These are phyloP conservation scores for Caenorhabditis zanzibari DNA, from an alignment of 2,888 invertebrate genomes.

Conservation along the genomic window DNA sequence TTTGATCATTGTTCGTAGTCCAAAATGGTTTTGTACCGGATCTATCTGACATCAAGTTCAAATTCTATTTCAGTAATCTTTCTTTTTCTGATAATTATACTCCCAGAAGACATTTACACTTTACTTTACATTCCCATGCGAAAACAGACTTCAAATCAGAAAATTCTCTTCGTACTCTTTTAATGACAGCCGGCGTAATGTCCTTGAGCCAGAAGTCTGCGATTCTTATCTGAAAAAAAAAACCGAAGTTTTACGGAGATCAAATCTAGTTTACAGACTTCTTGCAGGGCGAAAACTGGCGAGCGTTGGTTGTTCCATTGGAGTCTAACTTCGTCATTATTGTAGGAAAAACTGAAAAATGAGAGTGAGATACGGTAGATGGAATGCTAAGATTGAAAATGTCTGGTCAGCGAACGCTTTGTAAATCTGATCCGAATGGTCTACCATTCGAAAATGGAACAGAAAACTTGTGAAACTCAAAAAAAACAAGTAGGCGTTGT, in stretches of 20 bases:
- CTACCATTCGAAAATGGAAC: not conserved
- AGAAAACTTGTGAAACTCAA: too few relatives aligned
- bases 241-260: not conserved
- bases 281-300: slow-evolving; percentile 71
- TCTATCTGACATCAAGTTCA: not conserved
- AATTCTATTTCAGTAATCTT: not conserved
- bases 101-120: not conserved
- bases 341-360: slow-evolving; percentile 68
- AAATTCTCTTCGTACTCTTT: slow-evolving; percentile 44
- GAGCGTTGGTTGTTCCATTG: slow-evolving; percentile 70
- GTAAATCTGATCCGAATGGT: not conserved
- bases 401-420: not conserved
- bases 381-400: not conserved
- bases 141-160: slow-evolving; percentile 3
- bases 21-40: not conserved
- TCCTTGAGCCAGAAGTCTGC: slow-evolving; percentile 72
- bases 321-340: slow-evolving; percentile 72
- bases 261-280: slow-evolving; percentile 23
- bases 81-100: not conserved
- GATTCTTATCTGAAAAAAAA: slow-evolving; percentile 57
- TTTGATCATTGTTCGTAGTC: not conserved
- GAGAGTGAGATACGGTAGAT: not conserved
- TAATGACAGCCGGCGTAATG: slow-evolving; percentile 66
- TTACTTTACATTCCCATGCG: not conserved
- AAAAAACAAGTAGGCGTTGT: too few relatives aligned